Evolutionary conservation across 2,888 invertebrate genomes (phyloP).

Genomic region (Beris chalybata): DNA sequence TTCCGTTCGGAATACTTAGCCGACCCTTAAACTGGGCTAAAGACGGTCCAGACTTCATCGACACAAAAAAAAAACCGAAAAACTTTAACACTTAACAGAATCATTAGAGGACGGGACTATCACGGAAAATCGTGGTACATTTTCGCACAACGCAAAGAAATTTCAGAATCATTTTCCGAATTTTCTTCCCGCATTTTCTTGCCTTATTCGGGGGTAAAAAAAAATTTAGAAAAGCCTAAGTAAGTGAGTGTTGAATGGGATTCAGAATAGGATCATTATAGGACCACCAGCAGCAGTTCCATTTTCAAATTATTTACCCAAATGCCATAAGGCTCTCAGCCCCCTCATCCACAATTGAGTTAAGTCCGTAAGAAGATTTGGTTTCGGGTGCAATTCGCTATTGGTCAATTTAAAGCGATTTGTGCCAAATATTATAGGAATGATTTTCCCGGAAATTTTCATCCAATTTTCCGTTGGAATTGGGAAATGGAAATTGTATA

Average conservation of each 20-base stretch:
- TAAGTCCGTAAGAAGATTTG: too few species aligned
- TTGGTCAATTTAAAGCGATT: conserved; percentile 26
- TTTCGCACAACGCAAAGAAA: not conserved
- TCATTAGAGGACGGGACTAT: conserved; percentile 20
- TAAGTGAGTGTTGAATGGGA: conserved; percentile 27
- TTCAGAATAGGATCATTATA: conserved; percentile 21
- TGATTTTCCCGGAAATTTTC: conserved; percentile 18
- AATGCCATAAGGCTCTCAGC: not conserved
- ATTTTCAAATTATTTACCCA: conserved; percentile 26
- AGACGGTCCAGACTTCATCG: not conserved
- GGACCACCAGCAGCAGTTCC: conserved; percentile 15
- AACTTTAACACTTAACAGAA: conserved; percentile 25
- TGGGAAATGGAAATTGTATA: not conserved
- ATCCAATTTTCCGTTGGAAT: conserved; percentile 10
- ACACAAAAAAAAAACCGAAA: not conserved
- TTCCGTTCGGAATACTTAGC: too few species aligned
- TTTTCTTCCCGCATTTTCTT: not conserved
- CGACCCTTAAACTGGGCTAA: too few species aligned
- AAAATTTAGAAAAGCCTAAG: conserved; percentile 9
- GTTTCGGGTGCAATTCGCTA: too few species aligned
- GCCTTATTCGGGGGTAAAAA: not conserved
- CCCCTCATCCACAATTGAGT: too few species aligned
- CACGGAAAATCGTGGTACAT: not conserved
- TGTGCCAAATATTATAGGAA: conserved; percentile 9
- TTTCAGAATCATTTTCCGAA: not conserved